These are phyloP conservation scores for Thyatira batis DNA, from an alignment of 2,888 invertebrate genomes.

Conservation along the genomic window DNA sequence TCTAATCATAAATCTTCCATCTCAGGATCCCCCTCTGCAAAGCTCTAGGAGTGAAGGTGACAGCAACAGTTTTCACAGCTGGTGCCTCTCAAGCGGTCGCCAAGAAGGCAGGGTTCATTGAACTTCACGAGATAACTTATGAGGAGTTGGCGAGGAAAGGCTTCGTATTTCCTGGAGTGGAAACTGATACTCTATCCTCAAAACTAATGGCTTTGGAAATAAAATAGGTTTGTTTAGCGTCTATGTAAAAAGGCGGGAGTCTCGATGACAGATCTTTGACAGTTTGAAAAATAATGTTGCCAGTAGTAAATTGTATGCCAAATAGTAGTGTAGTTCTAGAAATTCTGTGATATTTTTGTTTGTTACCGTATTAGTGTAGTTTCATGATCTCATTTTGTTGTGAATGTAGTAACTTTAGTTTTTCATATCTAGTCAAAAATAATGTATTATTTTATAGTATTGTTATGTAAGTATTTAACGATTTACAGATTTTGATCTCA, in stretches of 20 bases:
- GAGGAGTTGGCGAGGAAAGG: constrained; percentile 69
- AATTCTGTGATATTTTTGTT: too few relatives aligned
- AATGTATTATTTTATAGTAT: too few relatives aligned
- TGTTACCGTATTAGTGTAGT: too few relatives aligned
- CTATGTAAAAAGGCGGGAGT: too few relatives aligned
- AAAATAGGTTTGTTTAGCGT: constrained; percentile 9
- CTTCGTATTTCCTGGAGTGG: constrained; percentile 66
- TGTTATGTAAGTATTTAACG: too few relatives aligned
- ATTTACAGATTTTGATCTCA: too few relatives aligned
- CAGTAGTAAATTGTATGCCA: too few relatives aligned
- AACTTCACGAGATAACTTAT: constrained; percentile 66
- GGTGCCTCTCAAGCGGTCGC: constrained; percentile 77
- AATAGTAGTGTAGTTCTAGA: too few relatives aligned
- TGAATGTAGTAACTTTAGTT: too few relatives aligned
- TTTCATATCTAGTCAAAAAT: too few relatives aligned
- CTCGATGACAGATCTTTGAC: too few relatives aligned
- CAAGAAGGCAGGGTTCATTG: constrained; percentile 72
- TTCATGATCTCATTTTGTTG: too few relatives aligned
- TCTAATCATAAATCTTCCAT: constrained; percentile 17
- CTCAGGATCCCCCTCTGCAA: constrained; percentile 76
- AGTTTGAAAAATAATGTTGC: neutral
- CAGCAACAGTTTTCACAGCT: constrained; percentile 79
- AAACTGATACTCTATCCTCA: constrained; percentile 64
- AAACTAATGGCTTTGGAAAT: constrained; percentile 63
- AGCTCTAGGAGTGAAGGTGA: constrained; percentile 69